Evolutionary conservation across 2,888 invertebrate genomes (phyloP).

Genomic region (Pseudococcus jackbeardsleyi): DNA sequence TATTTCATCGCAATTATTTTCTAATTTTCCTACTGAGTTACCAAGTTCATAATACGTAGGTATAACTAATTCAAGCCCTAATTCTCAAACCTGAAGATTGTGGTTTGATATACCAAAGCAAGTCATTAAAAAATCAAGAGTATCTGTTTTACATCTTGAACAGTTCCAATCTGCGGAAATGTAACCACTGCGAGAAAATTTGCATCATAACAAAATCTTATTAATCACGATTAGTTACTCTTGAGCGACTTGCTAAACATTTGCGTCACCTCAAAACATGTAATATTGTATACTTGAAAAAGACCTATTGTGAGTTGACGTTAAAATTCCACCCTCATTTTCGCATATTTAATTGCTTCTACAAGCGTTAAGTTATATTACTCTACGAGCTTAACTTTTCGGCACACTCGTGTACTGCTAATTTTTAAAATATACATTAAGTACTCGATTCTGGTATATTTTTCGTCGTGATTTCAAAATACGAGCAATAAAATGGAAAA

Average conservation of each 20-base stretch:
- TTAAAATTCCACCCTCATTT: conserved; percentile 41
- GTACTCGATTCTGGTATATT: not conserved
- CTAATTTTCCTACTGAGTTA: too few species aligned
- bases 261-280: conserved; percentile 47
- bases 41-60: too few species aligned
- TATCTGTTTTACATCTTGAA: not conserved
- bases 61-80: too few species aligned
- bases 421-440: conserved; percentile 4
- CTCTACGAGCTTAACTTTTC: not conserved
- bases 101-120: not conserved
- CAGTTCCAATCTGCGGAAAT: not conserved
- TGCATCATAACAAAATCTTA: conserved; percentile 54
- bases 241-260: conserved; percentile 40
- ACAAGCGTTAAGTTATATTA: conserved; percentile 1
- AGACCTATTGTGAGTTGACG: conserved; percentile 40
- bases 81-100: too few species aligned
- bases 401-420: not conserved
- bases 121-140: conserved; percentile 13
- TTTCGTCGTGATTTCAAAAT: not conserved
- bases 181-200: conserved; percentile 20
- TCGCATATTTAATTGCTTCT: conserved; percentile 50
- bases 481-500: not conserved
- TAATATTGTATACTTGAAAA: conserved; percentile 16
- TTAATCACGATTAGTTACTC: conserved; percentile 58
- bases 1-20: too few species aligned